These are phyloP conservation scores for Megathymus violae DNA, from an alignment of 1,140 invertebrate species.

Conservation along the genomic window DNA sequence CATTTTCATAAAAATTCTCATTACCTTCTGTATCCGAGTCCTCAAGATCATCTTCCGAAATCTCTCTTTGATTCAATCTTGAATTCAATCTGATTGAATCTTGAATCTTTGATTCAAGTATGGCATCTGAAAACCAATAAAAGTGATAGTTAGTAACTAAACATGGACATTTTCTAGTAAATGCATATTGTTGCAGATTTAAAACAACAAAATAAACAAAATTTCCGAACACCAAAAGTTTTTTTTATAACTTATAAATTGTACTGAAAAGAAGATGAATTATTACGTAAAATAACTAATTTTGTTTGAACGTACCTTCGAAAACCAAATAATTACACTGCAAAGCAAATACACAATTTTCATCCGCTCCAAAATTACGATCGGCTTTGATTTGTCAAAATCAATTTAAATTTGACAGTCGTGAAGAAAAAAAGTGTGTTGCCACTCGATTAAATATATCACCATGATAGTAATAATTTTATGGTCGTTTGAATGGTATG, in stretches of 20 bases:
- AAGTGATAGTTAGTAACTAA: slow-evolving; percentile 47
- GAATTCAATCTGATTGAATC: too few relatives aligned
- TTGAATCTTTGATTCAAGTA: slow-evolving; percentile 49
- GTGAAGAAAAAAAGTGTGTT: slow-evolving; percentile 52
- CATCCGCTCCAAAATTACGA: slow-evolving; percentile 54
- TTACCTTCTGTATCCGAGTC: slow-evolving; percentile 49
- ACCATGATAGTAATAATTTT: slow-evolving; percentile 46
- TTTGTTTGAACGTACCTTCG: slow-evolving; percentile 51
- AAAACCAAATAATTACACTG: slow-evolving; percentile 55
- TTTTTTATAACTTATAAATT: slow-evolving; percentile 51
- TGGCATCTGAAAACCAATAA: slow-evolving; percentile 46
- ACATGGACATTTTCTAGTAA: slow-evolving; percentile 47
- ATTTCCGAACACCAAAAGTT: slow-evolving; percentile 50
- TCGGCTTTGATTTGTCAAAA: slow-evolving; percentile 52
- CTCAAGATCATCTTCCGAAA: slow-evolving; percentile 53
- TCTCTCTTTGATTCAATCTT: slow-evolving; percentile 50
- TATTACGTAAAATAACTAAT: slow-evolving; percentile 54
- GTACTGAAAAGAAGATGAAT: slow-evolving; percentile 53
- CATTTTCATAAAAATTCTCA: slow-evolving; percentile 48
- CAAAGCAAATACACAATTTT: slow-evolving; percentile 56
- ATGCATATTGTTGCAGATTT: slow-evolving; percentile 53
- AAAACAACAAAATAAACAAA: too few relatives aligned
- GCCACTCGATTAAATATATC: slow-evolving; percentile 51
- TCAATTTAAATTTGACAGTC: slow-evolving; percentile 53
- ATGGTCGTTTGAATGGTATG: too few relatives aligned